Base-by-base conservation (phyloP, 2,113 vertebrate genomes). In the Phrynosoma platyrhinos region DNA sequence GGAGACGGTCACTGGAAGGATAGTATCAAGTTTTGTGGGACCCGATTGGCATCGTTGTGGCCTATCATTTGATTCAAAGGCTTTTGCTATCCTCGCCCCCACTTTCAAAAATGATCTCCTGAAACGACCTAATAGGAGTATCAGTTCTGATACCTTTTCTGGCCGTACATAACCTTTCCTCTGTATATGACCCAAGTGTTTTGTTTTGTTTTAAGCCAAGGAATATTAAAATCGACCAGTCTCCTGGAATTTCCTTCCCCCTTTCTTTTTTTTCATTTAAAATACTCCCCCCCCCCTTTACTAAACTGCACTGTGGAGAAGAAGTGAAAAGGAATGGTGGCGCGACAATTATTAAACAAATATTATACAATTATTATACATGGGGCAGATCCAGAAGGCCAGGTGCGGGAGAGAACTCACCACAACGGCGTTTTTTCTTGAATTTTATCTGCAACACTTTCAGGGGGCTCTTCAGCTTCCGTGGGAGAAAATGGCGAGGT, bases 371-470 rank as follows among this genome's bases (percentile, higher is more conserved):
- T 36, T 36, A 36, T 36, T 36, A 36, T 36, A 36, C 36, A 36
- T 36, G 36, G 36, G 36, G 36, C 36, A 36, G 36, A 36, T 36
- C 36, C 36, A 36, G 36, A 36, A 36, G 36, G 36, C 36, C 36
- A 36, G n/a, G 47, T 4, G 47, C 5, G 47, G 4, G 47, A 5
- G 47, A 47, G 18, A 68, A 96, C 96, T 96, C 94, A 96, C 95
- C 96, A 94, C 95, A 90, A 87, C 92, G 94, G 91, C 40, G 89
- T 95, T 92, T 96, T 96, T 92, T 95, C 94, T 96, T 94, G 85
- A 92, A 91, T 96, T 96, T 96, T 96, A 94, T 94, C 91, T 94
- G 91, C 95, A 95, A 96, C 55, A 94, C 93, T 95, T 88, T 95
- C 85, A 92, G 90, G 94, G 94, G 93, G 91, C 88, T 95, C 95